Evolutionary conservation across 2,888 invertebrate species (phyloP).

Genomic region (Syritta pipiens): DNA sequence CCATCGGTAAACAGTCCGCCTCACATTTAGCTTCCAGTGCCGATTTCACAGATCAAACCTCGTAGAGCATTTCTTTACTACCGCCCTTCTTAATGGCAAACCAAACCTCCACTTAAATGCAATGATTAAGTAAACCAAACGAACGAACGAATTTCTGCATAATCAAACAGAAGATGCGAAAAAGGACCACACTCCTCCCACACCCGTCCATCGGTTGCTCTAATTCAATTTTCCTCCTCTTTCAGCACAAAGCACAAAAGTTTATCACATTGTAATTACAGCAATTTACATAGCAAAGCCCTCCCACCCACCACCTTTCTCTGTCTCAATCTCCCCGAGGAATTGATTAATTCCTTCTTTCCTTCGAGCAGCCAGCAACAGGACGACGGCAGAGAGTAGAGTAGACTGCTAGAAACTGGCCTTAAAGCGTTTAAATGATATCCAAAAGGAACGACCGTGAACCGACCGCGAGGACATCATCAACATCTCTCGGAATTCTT

Average conservation of each 20-base stretch:
- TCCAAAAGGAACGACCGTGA: conserved; percentile 1
- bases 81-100: too few species aligned
- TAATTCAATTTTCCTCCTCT: conserved; percentile 39
- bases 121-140: conserved; percentile 28
- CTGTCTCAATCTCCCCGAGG: conserved; percentile 6
- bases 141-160: conserved; percentile 22
- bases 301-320: too few species aligned
- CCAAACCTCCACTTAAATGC: conserved; percentile 11
- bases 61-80: too few species aligned
- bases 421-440: background rate
- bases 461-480: conserved; percentile 22
- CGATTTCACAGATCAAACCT: too few species aligned
- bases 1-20: too few species aligned
- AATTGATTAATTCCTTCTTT: conserved; percentile 64
- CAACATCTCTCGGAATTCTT: conserved; percentile 15
- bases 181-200: conserved; percentile 9
- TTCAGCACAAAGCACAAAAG: conserved; percentile 56
- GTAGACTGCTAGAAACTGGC: conserved; percentile 23
- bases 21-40: too few species aligned
- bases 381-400: background rate
- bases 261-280: conserved; percentile 69
- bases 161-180: conserved; percentile 7
- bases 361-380: too few species aligned
- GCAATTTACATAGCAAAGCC: conserved; percentile 64
- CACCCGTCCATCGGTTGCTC: conserved; percentile 12